Evolutionary conservation across 2,797 vertebrate species (phyloP), one percentile per base, ranked within the genome.

Genomic region (Nannoperca obscura): DNA sequence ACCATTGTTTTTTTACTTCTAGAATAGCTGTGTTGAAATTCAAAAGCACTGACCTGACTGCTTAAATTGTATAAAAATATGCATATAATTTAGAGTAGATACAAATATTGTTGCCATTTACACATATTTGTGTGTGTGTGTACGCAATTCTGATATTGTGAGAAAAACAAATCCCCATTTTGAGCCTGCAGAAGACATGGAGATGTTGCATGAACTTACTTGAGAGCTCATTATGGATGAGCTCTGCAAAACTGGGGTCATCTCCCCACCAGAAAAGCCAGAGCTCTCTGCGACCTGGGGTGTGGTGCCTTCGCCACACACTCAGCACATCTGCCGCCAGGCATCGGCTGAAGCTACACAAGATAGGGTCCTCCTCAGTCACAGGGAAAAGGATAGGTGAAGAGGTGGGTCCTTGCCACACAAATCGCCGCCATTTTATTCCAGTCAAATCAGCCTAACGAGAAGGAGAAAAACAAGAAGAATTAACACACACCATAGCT

Each of bases 201-300:
- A 62, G 38, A 69, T 40, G 70, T 24, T 60, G 42, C 38, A 47
- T 46, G 62, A 30, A 91, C 96, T 95, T 95, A 99, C 98, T 98
- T 92, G 96, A 92, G 78, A 99, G 97, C 69, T 99, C 98, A 86
- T 98, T 97, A 85, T 99, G 98, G 92, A 99, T 99, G 73, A 99
- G 97, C 83, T 99, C 98, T 4, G 97, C 96, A 77, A 99, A 99
- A 94, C 95, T 99, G 86, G 98, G 98, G 93, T 99, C 97, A 74
- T 99, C 98, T 44, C 98, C 98, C 98, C 98, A 99, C 98, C 98
- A 99, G 94, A 99, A 99, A 85, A 99, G 96, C 98, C 98, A 99
- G 73, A 99, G 96, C 89, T 99, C 98, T 77, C 98, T 95, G 76
- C 97, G 97, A 71, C 98, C 98, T 0, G 97, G 97, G 71, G 96